These are phyloP conservation scores for Latrodectus geometricus DNA, from an alignment of 1,140 invertebrate genomes.

Conservation along the genomic window DNA sequence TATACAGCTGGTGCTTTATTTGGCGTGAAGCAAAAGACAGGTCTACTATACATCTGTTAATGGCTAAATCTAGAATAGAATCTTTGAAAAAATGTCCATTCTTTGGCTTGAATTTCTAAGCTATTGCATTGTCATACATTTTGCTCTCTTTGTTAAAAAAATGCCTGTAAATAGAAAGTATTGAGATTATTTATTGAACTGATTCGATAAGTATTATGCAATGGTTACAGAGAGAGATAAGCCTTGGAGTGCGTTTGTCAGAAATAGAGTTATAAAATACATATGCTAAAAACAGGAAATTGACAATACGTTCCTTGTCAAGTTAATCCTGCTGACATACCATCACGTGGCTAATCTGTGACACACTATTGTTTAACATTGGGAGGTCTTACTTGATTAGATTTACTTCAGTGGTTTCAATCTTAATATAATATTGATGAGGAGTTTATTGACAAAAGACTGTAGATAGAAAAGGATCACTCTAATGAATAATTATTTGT, in stretches of 20 bases:
- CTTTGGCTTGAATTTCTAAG: slow-evolving; percentile 10
- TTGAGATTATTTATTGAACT: background rate
- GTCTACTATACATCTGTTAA: background rate
- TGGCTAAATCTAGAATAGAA: slow-evolving; percentile 1
- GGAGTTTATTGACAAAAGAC: background rate
- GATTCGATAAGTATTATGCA: slow-evolving; percentile 3
- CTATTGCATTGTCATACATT: background rate
- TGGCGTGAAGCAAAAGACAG: background rate
- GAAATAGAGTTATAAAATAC: slow-evolving; percentile 1
- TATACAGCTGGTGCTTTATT: slow-evolving; percentile 11
- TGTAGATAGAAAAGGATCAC: background rate
- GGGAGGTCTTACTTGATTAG: background rate
- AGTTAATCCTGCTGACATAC: slow-evolving; percentile 4
- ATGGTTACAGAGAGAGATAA: slow-evolving; percentile 9
- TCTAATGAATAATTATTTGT: background rate
- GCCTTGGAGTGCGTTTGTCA: slow-evolving; percentile 10
- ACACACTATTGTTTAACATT: background rate
- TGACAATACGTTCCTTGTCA: background rate
- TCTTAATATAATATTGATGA: background rate
- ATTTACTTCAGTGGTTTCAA: background rate
- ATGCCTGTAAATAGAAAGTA: background rate
- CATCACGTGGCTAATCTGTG: background rate
- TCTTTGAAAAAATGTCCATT: slow-evolving; percentile 5
- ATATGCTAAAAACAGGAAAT: background rate
- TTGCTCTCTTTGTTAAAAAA: background rate